phyloP scores from a whole-genome alignment of 2,113 vertebrate species.

The Elephantulus edwardii region DNA sequence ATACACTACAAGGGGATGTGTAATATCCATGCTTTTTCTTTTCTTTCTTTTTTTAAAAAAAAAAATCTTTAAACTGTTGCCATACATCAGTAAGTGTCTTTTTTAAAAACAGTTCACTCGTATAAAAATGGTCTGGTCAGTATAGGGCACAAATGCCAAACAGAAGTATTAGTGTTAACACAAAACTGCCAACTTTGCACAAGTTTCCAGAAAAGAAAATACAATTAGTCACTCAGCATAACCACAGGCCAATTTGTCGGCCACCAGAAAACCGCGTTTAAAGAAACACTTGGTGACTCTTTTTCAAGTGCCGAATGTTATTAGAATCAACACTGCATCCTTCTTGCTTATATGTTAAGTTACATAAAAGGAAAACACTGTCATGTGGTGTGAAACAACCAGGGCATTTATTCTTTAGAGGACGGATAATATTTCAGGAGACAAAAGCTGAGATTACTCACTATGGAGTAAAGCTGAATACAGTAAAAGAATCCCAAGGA shows the following conservation, averaged over 20 bases:
- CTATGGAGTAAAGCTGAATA: constrained; percentile 77
- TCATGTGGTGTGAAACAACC: constrained; percentile 78
- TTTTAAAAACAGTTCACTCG: constrained; percentile 83
- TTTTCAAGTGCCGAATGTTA: constrained; percentile 82
- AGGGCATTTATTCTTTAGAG: constrained; percentile 80
- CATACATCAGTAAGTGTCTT: constrained; percentile 88
- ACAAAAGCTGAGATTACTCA: constrained; percentile 81
- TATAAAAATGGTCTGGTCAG: constrained; percentile 87
- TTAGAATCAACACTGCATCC: constrained; percentile 80
- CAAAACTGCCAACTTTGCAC: constrained; percentile 91
- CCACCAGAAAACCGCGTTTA: constrained; percentile 76
- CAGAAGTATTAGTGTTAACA: constrained; percentile 88
- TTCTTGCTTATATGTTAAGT: constrained; percentile 81
- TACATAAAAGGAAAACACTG: constrained; percentile 78
- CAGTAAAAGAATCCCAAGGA: constrained; percentile 76
- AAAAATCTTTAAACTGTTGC: constrained; percentile 86
- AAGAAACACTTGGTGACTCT: constrained; percentile 81
- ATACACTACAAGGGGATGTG: constrained; percentile 96
- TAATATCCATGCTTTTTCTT: constrained; percentile 91
- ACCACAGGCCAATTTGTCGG: constrained; percentile 83
- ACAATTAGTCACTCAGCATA: constrained; percentile 84
- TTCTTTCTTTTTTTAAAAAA: too few species aligned
- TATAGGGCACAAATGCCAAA: constrained; percentile 86
- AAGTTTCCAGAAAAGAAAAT: constrained; percentile 86
- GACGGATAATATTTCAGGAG: constrained; percentile 83